phyloP scores from a whole-genome alignment of 2,888 invertebrate species.

The Eremobia ochroleuca region DNA sequence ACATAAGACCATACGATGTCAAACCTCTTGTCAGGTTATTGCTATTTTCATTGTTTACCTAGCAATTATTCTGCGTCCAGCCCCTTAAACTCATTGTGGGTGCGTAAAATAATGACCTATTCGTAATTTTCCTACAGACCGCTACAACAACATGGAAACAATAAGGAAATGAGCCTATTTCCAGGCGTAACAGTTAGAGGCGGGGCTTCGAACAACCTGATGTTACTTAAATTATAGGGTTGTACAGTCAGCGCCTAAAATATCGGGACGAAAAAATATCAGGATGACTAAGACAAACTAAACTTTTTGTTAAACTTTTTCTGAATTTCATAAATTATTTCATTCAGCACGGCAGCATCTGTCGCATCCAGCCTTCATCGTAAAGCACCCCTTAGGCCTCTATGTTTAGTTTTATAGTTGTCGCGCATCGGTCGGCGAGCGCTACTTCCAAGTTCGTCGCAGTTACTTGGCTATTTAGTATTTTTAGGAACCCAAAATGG shows the following conservation, averaged over 20 bases:
- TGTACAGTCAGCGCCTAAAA: background rate
- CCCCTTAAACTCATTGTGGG: background rate
- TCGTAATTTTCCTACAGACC: slow-evolving; percentile 10
- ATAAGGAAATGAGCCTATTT: slow-evolving; percentile 51
- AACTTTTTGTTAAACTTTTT: too few species aligned
- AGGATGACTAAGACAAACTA: too few species aligned
- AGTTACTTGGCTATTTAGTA: background rate
- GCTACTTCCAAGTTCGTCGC: background rate
- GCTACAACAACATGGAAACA: background rate
- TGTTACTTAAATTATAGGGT: background rate
- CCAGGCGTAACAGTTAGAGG: slow-evolving; percentile 20
- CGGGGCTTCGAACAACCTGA: background rate
- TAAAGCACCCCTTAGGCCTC: background rate
- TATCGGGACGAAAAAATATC: background rate
- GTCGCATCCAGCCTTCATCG: background rate
- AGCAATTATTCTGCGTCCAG: background rate
- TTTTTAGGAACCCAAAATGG: too few species aligned
- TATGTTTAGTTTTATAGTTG: background rate
- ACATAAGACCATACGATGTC: background rate
- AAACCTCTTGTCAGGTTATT: background rate
- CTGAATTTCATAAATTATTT: too few species aligned
- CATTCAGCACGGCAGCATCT: background rate
- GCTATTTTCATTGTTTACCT: background rate
- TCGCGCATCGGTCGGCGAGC: background rate
- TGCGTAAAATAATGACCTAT: background rate